Base-by-base conservation (phyloP, 2,888 invertebrate genomes). In the Drosophila barbarae region DNA sequence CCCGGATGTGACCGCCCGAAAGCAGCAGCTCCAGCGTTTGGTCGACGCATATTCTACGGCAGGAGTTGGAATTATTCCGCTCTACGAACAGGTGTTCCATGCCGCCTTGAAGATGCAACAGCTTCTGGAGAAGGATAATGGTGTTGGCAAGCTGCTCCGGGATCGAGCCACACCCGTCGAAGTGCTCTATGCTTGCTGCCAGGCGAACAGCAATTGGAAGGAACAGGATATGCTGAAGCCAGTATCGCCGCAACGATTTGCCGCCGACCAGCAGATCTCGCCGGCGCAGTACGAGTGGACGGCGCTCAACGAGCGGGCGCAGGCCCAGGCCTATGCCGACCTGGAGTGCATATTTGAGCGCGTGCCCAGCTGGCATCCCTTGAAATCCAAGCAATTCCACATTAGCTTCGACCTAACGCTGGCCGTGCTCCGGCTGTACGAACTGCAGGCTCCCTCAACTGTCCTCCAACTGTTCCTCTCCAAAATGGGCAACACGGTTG, bases 231-330 rank as follows among this genome's bases (percentile, higher is more conserved):
- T 81, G 68, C 72, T 82, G 10, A 79, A 83, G 36, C 58, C 70
- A 0, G 74, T 60, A 0, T 86, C 88, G 8, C 90, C 90, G 1
- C 86, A 85, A 47, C 87, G 88, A 7, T 79, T 90, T 35, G 70
- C 80, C 0, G 75, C 84, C 3, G 87, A 88, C n/a, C 86, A 87
- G 51, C 89, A 92, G 90, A 91, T 93, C 49, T 90, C 90, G 6
- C 89, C 92, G 0, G 89, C 92, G 2, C 94, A 94, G 69, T 93
- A 93, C 76, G 94, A 94, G 73, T 94, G 94, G 93, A 92, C 93
- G 0, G 93, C 92, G 0, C 79, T 95, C 0, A 92, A 92, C 69
- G 93, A 90, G 41, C 80, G 90, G 3, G 86, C 87, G 0, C 84
- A 78, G 30, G 77, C 88, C 0, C 89, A 89, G 54, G 88, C 89